Evolutionary conservation across 2,113 vertebrate genomes (phyloP).

Genomic region (Naja naja): DNA sequence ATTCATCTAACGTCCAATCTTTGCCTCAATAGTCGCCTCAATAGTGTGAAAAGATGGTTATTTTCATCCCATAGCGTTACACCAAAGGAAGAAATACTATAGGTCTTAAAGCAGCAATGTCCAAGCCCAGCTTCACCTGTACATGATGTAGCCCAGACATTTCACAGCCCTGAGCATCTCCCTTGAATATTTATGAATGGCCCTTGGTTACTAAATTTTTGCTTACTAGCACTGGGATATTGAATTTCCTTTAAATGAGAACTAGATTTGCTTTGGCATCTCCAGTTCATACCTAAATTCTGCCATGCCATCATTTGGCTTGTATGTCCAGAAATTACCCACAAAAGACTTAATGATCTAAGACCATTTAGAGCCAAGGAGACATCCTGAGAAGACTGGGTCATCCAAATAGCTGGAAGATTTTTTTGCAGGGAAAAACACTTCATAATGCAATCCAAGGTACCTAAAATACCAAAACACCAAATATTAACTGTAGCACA

Average conservation of each 20-base stretch:
- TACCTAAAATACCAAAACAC: slow-evolving; percentile 26
- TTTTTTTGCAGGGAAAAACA: slow-evolving; percentile 75
- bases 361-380: slow-evolving; percentile 77
- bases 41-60: no score
- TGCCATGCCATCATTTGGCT: slow-evolving; percentile 73
- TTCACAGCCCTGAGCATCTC: background rate
- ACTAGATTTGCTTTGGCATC: background rate
- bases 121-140: background rate
- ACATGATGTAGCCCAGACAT: background rate
- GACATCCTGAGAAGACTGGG: slow-evolving; percentile 22
- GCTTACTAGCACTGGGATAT: background rate
- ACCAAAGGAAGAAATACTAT: background rate
- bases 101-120: background rate
- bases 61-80: no score
- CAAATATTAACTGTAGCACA: background rate
- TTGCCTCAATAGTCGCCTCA: no score
- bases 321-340: slow-evolving; percentile 83
- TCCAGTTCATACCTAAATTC: slow-evolving; percentile 69
- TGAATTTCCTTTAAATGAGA: background rate
- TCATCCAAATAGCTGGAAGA: slow-evolving; percentile 53
- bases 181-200: background rate
- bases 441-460: slow-evolving; percentile 55
- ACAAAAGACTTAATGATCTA: slow-evolving; percentile 78
- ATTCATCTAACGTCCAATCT: no score
- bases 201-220: background rate